Conservation (phyloP, 1,140 invertebrate genomes). For the Scaptomyza graminum region DNA sequence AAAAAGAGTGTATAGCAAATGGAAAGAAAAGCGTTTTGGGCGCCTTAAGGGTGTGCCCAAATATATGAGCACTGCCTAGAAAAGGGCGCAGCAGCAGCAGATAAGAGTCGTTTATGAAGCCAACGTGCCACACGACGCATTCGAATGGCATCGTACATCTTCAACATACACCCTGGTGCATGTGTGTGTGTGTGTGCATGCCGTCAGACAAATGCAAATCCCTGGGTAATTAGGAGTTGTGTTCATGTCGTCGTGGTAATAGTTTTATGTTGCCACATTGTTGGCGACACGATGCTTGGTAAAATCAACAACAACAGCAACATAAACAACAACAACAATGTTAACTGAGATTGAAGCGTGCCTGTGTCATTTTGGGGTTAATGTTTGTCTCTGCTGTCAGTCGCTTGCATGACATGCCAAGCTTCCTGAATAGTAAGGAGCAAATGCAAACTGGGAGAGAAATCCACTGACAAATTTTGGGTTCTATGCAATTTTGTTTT, state of each 20-base stretch:
- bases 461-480: slow-evolving; percentile 10
- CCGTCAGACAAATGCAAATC: slow-evolving; percentile 79
- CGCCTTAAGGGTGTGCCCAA: slow-evolving; percentile 47
- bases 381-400: slow-evolving; percentile 55
- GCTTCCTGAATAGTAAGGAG: slow-evolving; percentile 29
- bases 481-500: slow-evolving; percentile 17
- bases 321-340: slow-evolving; percentile 32
- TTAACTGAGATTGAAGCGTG: slow-evolving; percentile 68
- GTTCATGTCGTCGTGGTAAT: slow-evolving; percentile 81
- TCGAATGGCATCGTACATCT: slow-evolving; percentile 26
- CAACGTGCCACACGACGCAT: slow-evolving; percentile 55
- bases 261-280: slow-evolving; percentile 82
- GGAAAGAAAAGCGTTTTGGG: slow-evolving; percentile 41
- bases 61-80: slow-evolving; percentile 49
- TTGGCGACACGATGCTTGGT: slow-evolving; percentile 73
- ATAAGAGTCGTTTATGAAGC: slow-evolving; percentile 78
- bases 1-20: slow-evolving; percentile 48
- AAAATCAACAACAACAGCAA: slow-evolving; percentile 39
- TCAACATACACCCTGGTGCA: slow-evolving; percentile 19
- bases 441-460: slow-evolving; percentile 14
- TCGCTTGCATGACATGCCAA: slow-evolving; percentile 44
- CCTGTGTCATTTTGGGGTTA: slow-evolving; percentile 59
- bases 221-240: slow-evolving; percentile 80
- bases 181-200: slow-evolving; percentile 43
- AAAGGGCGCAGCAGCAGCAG: slow-evolving; percentile 58